Percentiles rank a stretch among this genome's conserved stretches.
Conservation (phyloP, 2,113 vertebrate species). For the Colossoma macropomum region DNA sequence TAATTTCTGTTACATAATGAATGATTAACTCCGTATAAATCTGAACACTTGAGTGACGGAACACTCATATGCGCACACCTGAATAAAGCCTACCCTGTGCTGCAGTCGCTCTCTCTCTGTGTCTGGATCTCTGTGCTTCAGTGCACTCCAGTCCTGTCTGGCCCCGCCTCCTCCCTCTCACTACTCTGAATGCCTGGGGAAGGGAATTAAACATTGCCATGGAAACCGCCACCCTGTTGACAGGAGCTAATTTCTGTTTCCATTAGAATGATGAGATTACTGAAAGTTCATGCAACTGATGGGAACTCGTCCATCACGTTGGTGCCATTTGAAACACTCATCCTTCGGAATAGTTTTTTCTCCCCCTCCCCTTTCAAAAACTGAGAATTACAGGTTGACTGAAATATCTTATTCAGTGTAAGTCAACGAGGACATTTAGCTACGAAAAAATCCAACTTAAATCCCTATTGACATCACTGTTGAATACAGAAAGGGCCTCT, state of each 20-base stretch:
- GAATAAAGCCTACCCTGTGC: constrained; percentile 3
- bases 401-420: constrained; percentile 11
- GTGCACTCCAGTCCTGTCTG: constrained; percentile 18
- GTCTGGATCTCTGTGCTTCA: constrained; percentile 28
- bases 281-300: constrained; percentile 46
- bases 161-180: constrained; percentile 29
- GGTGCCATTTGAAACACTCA: constrained; percentile 18
- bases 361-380: neutral
- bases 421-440: constrained; percentile 7
- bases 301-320: constrained; percentile 10
- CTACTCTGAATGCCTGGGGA: constrained; percentile 41
- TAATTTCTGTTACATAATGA: neutral
- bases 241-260: constrained; percentile 52
- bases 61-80: neutral
- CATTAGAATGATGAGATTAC: constrained; percentile 35
- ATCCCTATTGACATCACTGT: neutral
- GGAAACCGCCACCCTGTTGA: constrained; percentile 53
- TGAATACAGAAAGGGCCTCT: neutral
- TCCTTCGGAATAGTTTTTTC: constrained; percentile 1
- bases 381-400: neutral
- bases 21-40: neutral
- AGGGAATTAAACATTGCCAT: constrained; percentile 46
- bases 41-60: neutral
- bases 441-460: neutral
- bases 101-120: constrained; percentile 1